phyloP scores from a whole-genome alignment of 2,113 vertebrate species.

The Tupaia chinensis region DNA sequence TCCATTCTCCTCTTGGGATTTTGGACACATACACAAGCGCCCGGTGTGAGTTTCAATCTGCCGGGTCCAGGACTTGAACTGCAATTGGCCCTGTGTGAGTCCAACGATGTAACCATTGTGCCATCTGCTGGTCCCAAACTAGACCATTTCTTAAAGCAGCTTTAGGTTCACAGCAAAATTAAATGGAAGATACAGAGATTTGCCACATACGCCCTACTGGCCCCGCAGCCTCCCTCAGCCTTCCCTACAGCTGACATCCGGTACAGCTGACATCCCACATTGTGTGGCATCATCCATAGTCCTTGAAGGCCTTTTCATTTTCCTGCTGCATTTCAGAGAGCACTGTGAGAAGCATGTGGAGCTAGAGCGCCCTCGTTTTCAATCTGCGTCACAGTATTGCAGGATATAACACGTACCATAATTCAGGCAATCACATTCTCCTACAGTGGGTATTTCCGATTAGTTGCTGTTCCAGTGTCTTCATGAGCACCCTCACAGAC shows the following conservation, averaged over 20 bases:
- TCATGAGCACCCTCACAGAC: neutral
- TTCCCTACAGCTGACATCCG: neutral
- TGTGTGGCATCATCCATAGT: neutral
- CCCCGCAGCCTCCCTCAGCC: fast-evolving
- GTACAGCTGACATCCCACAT: fast-evolving
- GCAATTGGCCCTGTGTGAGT: too few species aligned
- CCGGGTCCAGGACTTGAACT: too few species aligned
- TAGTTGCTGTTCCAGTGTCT: constrained; percentile 19
- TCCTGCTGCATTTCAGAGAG: neutral
- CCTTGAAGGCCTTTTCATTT: neutral
- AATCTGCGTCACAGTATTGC: neutral
- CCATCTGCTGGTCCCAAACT: neutral
- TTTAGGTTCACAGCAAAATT: neutral
- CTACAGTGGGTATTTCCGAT: neutral
- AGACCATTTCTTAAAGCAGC: neutral
- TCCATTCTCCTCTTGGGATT: too few species aligned
- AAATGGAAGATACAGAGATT: neutral
- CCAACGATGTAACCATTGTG: too few species aligned
- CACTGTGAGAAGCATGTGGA: neutral
- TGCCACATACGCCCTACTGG: fast-evolving
- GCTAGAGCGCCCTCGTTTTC: neutral
- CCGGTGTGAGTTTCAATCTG: too few species aligned
- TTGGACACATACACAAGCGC: too few species aligned
- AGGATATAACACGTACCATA: neutral
- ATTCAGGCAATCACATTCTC: neutral